Conservation (phyloP, 2,113 vertebrate genomes). For the Sceloporus undulatus region DNA sequence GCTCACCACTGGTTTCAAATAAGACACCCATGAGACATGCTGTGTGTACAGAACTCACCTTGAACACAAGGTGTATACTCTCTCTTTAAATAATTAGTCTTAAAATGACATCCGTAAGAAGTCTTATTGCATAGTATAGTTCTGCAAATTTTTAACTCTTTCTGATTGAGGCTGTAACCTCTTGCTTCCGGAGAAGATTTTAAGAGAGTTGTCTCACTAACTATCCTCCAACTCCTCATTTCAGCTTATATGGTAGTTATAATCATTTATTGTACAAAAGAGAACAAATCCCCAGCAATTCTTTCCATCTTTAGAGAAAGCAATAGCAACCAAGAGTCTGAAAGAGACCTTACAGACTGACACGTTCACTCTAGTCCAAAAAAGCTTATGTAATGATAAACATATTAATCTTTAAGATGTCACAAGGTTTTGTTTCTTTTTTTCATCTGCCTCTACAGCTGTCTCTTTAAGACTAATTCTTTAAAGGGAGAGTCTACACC, state of each 20-base stretch:
- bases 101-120: too few species aligned
- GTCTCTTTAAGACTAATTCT: too few species aligned
- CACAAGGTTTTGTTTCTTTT: too few species aligned
- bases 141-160: not conserved
- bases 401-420: too few species aligned
- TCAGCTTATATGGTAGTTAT: not conserved
- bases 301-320: not conserved
- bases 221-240: not conserved
- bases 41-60: too few species aligned
- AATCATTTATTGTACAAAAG: not conserved
- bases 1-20: too few species aligned
- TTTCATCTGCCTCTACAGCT: too few species aligned
- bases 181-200: not conserved
- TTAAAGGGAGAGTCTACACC: too few species aligned
- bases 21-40: too few species aligned
- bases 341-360: not conserved
- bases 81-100: too few species aligned
- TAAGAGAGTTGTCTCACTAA: not conserved
- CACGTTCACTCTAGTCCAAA: not conserved
- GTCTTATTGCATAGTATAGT: not conserved
- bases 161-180: not conserved
- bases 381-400: not conserved
- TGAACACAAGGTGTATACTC: too few species aligned
- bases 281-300: not conserved
- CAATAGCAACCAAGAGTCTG: too few species aligned